A percentile compares a stretch with the other conserved stretches of the same genome.
phyloP scores from a whole-genome alignment of 1,140 invertebrate genomes.

The Eueides isabella region DNA sequence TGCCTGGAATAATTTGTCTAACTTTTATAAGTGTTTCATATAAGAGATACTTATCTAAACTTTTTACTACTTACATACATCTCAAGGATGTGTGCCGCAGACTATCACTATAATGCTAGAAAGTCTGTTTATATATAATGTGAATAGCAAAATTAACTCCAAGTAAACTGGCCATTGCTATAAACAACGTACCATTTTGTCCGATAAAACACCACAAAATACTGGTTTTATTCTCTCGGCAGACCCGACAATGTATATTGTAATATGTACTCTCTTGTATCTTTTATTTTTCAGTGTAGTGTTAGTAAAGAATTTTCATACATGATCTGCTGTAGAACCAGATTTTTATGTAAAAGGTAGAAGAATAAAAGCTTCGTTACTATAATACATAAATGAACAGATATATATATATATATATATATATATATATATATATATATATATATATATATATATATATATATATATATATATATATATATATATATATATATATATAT shows the following conservation, averaged over 20 bases:
- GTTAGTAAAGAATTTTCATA: constrained; percentile 36
- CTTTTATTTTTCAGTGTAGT: constrained; percentile 50
- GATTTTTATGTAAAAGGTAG: constrained; percentile 30
- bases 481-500: too few relatives aligned
- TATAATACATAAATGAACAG: not conserved
- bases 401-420: too few relatives aligned
- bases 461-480: too few relatives aligned
- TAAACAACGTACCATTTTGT: constrained; percentile 74
- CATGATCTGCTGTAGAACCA: constrained; percentile 43
- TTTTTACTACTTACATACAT: constrained; percentile 46
- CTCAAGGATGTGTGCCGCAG: constrained; percentile 51
- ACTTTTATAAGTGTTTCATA: constrained; percentile 32
- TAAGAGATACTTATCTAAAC: constrained; percentile 38
- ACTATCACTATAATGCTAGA: constrained; percentile 68
- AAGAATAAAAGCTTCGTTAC: not conserved
- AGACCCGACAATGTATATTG: constrained; percentile 67
- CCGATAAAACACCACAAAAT: constrained; percentile 81
- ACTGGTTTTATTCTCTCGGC: constrained; percentile 73
- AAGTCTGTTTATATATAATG: constrained; percentile 65
- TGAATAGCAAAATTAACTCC: constrained; percentile 81
- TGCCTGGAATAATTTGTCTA: constrained; percentile 34
- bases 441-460: too few relatives aligned
- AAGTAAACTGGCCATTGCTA: constrained; percentile 79
- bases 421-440: too few relatives aligned
- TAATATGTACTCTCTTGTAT: constrained; percentile 37